Base-by-base conservation (phyloP, 2,888 invertebrate species). In the Vesta saturnalis region DNA sequence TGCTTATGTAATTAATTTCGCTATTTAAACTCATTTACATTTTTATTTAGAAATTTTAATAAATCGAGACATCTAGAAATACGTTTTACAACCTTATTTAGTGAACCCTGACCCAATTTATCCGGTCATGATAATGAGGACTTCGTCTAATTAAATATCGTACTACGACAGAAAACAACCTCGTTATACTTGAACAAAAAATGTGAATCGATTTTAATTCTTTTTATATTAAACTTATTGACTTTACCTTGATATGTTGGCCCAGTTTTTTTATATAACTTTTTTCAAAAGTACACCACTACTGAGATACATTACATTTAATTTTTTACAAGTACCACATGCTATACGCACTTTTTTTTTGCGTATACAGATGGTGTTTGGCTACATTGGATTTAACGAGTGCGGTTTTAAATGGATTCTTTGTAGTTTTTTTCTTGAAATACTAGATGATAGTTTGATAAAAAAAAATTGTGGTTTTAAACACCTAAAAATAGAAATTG, bases 61-160 rank as follows among this genome's bases (percentile, higher is more conserved):
- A 30, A 22, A 57, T 19, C 47, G 19, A 43, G 22, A 57, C 47
- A 46, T 19, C 14, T 47, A 65, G 46, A 60, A 30, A 39, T 14
- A 6, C 21, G 10, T n/a, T 12, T 15, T 56, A 18, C 60, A 60
- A 55, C 66, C 66, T 66, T 66, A 57, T 6, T 52, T 18, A 15
- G 55, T 52, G 35, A 46, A 56, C 61, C 66, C 47, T 67, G 61
- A 67, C 66, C 61, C 22, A 67, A 61, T 61, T 67, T 61, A 58
- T 61, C 66, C 61, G 35, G 52, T 61, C 57, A 21, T 52, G 66
- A 67, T 67, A 67, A 67, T 55, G 65, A 65, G 65, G 58, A 55
- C 59, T 43, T 60, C 22, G 43, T 43, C 65, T 54, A 60, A 60
- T 60, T 64, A 64, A 54, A 46, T 59, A 54, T 55, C 52, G 59